Evolutionary conservation across 2,797 vertebrate species (phyloP).

Genomic region (Capromys pilorides): DNA sequence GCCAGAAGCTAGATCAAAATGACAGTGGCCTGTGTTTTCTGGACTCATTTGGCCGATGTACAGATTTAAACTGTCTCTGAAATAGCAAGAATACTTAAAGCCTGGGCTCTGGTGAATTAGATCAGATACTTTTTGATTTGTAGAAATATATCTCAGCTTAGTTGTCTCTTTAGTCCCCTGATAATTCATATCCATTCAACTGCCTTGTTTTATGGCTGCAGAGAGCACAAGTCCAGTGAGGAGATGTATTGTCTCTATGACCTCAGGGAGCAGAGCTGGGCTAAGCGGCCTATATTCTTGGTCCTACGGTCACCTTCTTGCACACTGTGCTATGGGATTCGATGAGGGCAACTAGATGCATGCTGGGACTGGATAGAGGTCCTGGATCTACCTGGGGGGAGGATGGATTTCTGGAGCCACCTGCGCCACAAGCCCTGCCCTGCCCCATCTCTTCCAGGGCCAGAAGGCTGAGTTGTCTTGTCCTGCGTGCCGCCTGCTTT

Average conservation of each 20-base stretch:
- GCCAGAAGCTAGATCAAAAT: neutral
- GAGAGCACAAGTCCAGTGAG: neutral
- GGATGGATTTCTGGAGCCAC: neutral
- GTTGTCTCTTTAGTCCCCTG: neutral
- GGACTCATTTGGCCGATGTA: neutral
- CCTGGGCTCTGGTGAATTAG: neutral
- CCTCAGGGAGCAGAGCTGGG: neutral
- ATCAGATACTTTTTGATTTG: neutral
- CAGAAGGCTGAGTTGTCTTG: neutral
- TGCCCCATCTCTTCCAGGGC: neutral
- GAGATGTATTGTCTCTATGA: neutral
- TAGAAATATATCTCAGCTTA: neutral
- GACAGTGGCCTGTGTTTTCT: neutral
- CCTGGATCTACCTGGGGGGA: neutral
- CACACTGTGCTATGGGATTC: neutral
- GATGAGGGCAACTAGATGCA: neutral
- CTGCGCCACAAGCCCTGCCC: neutral
- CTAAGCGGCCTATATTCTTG: neutral
- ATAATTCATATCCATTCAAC: neutral
- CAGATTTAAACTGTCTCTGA: neutral
- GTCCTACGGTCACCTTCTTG: neutral
- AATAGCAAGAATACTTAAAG: neutral
- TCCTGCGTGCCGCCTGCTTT: too few relatives aligned
- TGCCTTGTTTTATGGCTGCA: neutral
- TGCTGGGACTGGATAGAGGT: neutral